A percentile compares a stretch with the other conserved stretches of the same genome.
Evolutionary conservation across 2,888 invertebrate genomes (phyloP).

Genomic region (Coecobrya sp.): DNA sequence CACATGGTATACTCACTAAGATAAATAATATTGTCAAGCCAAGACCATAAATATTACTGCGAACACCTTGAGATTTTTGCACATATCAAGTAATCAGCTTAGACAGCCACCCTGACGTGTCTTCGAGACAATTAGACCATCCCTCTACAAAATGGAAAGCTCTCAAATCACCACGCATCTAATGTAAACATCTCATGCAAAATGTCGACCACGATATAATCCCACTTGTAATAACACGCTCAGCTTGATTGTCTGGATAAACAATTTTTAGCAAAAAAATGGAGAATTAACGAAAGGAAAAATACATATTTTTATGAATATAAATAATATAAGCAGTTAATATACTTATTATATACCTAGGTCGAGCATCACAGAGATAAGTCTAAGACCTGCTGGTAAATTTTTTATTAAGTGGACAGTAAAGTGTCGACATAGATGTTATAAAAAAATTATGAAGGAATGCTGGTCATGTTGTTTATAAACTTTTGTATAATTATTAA

Average conservation of each 20-base stretch:
- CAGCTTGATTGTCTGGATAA: constrained; percentile 32
- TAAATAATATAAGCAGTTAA: neutral
- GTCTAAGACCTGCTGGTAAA: neutral
- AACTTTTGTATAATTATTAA: constrained; percentile 35
- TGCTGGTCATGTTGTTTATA: constrained; percentile 37
- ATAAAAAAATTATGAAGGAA: constrained; percentile 68
- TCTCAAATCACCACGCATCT: neutral
- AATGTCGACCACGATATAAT: neutral
- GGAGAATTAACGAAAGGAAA: constrained; percentile 33
- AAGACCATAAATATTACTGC: constrained; percentile 45
- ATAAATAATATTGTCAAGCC: constrained; percentile 17
- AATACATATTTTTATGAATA: neutral
- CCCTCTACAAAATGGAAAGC: neutral
- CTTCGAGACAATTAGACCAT: constrained; percentile 54
- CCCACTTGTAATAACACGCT: neutral
- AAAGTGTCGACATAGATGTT: constrained; percentile 55
- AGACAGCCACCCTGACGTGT: constrained; percentile 53
- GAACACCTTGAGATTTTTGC: constrained; percentile 49
- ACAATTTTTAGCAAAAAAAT: neutral
- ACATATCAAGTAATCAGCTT: constrained; percentile 71
- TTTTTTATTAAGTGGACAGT: constrained; percentile 47
- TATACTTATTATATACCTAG: neutral
- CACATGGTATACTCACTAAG: neutral
- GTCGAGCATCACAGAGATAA: neutral
- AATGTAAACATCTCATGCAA: neutral